Evolutionary conservation across 2,888 invertebrate genomes (phyloP).

Genomic region (Pachydiplax longipennis): DNA sequence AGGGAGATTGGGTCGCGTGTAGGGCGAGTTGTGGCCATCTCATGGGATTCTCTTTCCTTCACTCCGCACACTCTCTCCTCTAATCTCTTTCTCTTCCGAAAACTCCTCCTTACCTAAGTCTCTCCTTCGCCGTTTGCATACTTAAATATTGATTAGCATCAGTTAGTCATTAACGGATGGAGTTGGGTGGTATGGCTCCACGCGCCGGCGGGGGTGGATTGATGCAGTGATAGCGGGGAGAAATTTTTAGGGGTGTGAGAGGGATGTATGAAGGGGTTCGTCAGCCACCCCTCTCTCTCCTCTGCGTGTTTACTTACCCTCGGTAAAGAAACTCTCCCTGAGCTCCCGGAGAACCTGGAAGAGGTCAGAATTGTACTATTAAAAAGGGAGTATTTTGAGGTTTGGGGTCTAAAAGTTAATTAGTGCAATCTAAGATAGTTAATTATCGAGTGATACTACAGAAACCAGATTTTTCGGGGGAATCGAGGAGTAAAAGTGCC

Average conservation of each 20-base stretch:
- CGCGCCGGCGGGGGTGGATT: not conserved
- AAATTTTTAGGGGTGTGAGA: not conserved
- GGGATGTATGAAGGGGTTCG: not conserved
- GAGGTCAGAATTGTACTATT: not conserved
- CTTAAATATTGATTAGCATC: constrained; percentile 39
- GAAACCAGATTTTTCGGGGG: no score
- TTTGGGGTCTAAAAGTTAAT: no score
- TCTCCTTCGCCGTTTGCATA: constrained; percentile 15
- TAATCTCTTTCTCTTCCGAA: not conserved
- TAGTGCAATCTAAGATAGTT: no score
- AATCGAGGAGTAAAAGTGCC: no score
- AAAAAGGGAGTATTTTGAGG: no score
- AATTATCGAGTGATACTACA: no score
- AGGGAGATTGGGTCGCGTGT: not conserved
- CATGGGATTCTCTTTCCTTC: not conserved
- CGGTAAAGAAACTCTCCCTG: not conserved
- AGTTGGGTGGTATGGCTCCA: not conserved
- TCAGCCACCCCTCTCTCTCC: not conserved
- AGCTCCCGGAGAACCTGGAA: not conserved
- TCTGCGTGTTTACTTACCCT: not conserved
- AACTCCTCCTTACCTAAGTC: not conserved
- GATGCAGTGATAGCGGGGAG: not conserved
- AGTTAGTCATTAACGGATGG: constrained; percentile 25
- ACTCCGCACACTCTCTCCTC: not conserved
- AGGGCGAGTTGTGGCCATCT: not conserved